A percentile compares a stretch with the other conserved stretches of the same genome.
phyloP scores from a whole-genome alignment of 2,888 invertebrate genomes.

The Seira musarum region DNA sequence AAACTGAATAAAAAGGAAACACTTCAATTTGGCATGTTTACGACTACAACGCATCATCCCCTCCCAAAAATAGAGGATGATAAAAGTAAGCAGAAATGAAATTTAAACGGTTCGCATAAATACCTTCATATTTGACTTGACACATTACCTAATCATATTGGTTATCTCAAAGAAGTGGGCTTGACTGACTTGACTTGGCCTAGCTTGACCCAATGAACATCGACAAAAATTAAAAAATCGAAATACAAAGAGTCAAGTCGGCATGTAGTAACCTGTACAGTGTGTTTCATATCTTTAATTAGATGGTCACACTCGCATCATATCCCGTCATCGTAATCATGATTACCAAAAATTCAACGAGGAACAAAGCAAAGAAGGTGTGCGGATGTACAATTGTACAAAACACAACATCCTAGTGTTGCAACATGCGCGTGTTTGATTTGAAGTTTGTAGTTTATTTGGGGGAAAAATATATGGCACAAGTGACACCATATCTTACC shows the following conservation, averaged over 20 bases:
- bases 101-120: background rate
- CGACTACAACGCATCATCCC: background rate
- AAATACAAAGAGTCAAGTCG: no score
- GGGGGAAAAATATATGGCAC: no score
- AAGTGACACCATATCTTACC: background rate
- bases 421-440: background rate
- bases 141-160: background rate
- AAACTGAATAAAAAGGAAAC: background rate
- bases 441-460: no score
- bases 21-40: slow-evolving; percentile 1
- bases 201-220: no score
- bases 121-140: background rate
- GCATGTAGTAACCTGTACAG: background rate
- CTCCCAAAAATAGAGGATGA: background rate
- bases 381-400: slow-evolving; percentile 11
- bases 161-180: background rate
- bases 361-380: slow-evolving; percentile 19
- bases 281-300: slow-evolving; percentile 8
- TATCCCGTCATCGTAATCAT: background rate
- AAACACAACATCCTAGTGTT: background rate
- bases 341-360: slow-evolving; percentile 4
- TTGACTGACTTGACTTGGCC: background rate
- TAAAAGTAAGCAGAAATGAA: background rate
- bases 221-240: no score
- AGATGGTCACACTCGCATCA: background rate